Base-by-base conservation (phyloP, 2,113 vertebrate species). In the Hassar affinis region DNA sequence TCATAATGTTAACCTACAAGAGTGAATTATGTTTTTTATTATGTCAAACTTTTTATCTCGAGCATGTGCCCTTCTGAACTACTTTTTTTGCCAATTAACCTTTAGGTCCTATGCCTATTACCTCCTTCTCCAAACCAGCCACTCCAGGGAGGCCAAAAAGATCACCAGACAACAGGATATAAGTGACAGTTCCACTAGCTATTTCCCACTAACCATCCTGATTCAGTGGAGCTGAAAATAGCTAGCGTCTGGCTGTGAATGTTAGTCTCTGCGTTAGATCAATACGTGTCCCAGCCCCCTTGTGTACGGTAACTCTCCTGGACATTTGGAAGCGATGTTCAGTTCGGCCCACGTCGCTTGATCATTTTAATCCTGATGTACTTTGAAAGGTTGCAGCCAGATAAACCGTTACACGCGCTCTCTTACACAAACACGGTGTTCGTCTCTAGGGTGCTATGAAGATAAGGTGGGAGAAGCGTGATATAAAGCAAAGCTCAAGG, bases 401-500 rank as follows among this genome's bases (percentile, higher is more conserved):
- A 81, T 64, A 81, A 81, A 61, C 30, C 42, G 84, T 47, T 59
- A 57, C 33, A 33, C 66, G n/a, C 42, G 38, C 61, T 54, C 64
- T 61, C 75, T 38, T 12, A 33, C 22, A 78, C 77, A 74, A 7
- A 33, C 38, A 57, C 49, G 18, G 18, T 18, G 72, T 56, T 38
- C 18, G 54, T 86, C 88, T 85, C 89, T 85, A 81, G 77, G 56
- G 82, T 66, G 72, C 69, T 78, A 66, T 45, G 74, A 17, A 66
- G 25, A 88, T 87, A 83, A 18, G 7, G 83, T 82, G 27, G 66
- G 77, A 88, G 90, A 91, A 93, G 91, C 90, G 86, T 79, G 91
- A 92, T 91, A 90, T 83, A 89, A 87, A 87, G 68, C 69, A 54
- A n/a, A 71, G 84, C 84, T 89, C 91, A 92, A 92, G 92, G 92